Conservation (phyloP, 2,113 vertebrate genomes). For the Phaethon lepturus region DNA sequence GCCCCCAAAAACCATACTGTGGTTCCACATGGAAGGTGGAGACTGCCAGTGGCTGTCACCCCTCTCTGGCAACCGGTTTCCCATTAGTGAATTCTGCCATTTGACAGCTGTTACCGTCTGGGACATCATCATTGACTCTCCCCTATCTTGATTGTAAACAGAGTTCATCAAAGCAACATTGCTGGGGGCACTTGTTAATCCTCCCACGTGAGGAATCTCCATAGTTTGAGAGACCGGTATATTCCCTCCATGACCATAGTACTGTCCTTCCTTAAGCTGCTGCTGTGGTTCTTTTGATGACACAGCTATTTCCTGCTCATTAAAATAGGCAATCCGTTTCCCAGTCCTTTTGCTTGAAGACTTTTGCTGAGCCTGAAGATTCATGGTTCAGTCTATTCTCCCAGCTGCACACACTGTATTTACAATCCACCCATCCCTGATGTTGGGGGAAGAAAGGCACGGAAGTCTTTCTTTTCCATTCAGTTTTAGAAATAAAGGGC, state of each 20-base stretch:
- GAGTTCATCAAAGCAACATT: slow-evolving; percentile 86
- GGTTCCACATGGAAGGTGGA: slow-evolving; percentile 85
- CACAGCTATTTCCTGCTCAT: slow-evolving; percentile 78
- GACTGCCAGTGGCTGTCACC: slow-evolving; percentile 84
- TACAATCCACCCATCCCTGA: slow-evolving; percentile 57
- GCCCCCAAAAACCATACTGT: slow-evolving; percentile 81
- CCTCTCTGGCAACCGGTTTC: slow-evolving; percentile 83
- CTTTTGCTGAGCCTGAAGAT: slow-evolving; percentile 93
- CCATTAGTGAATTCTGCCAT: slow-evolving; percentile 84
- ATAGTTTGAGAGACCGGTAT: slow-evolving; percentile 73
- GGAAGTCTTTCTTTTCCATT: neutral
- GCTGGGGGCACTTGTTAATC: slow-evolving; percentile 77
- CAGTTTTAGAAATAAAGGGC: neutral
- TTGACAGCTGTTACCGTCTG: slow-evolving; percentile 86
- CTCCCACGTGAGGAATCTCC: slow-evolving; percentile 76
- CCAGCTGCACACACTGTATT: neutral
- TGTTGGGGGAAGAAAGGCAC: slow-evolving; percentile 26
- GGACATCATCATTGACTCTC: slow-evolving; percentile 86
- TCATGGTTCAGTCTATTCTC: slow-evolving; percentile 84
- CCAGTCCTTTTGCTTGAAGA: slow-evolving; percentile 88
- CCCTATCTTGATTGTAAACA: slow-evolving; percentile 89
- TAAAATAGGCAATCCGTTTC: slow-evolving; percentile 91
- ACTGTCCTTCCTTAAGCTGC: slow-evolving; percentile 85
- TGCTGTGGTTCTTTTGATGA: slow-evolving; percentile 82
- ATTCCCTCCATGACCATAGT: slow-evolving; percentile 78